Base-by-base conservation (phyloP, 2,888 invertebrate species). In the Yponomeuta sedellus region DNA sequence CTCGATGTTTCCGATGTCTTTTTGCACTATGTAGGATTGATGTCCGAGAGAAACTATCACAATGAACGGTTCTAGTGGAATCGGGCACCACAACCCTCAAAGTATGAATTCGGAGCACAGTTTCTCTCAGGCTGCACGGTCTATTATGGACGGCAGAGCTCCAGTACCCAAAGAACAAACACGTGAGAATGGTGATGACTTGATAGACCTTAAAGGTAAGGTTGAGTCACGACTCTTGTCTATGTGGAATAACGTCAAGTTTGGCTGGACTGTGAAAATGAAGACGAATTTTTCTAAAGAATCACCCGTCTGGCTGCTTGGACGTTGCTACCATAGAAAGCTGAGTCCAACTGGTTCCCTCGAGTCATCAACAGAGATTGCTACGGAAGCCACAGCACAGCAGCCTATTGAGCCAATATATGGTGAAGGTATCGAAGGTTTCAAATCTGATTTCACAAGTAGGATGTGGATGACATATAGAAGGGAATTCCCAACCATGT, bases 161-260 rank as follows among this genome's bases (percentile, higher is more conserved):
- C 75, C 81, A 59, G 73, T 78, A 66, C 81, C 87, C 5, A 78
- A 73, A 71, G 80, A 80, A 34, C 82, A 80, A 75, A 76, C 77
- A 64, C 84, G 87, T 22, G 88, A 89, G 66, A 81, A 79, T 68
- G 72, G 81, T 1, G 90, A 91, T 61, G 92, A 92, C 67, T 74
- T 85, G 64, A 75, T 88, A 22, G 94, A 95, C 77, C 92, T 93
- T 67, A 94, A 94, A 81, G 94, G 94, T 75, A 96, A 94, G 90
- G 94, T 97, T 71, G 97, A 97, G 83, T 95, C 96, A 34, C 94
- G 95, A 70, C 83, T 97, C 65, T 85, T 96, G 76, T 96, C 97
- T 58, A 96, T 97, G 94, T 97, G 97, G 97, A 97, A 97, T 83
- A 97, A 97, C 85, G 94, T 97, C 68, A 97, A 97, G 90, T 97